phyloP scores from a whole-genome alignment of 2,888 invertebrate species.

The Nezara viridula region DNA sequence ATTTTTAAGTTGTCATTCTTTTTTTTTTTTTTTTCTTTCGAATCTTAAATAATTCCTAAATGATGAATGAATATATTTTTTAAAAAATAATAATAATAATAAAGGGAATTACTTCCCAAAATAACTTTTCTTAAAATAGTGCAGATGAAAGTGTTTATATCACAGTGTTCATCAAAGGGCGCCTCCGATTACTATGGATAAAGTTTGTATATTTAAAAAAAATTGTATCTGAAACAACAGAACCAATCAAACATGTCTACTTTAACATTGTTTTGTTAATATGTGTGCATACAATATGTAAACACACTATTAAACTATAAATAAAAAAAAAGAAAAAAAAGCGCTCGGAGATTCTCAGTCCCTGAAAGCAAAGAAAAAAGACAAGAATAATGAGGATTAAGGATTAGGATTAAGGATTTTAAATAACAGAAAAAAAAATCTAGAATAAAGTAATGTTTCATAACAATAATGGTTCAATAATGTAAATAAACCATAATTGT shows the following conservation, averaged over 20 bases:
- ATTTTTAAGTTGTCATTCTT: conserved; percentile 56
- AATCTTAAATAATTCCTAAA: conserved; percentile 53
- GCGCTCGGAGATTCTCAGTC: conserved; percentile 54
- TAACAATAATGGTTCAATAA: conserved; percentile 37
- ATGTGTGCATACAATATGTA: conserved; percentile 8
- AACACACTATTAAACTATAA: conserved; percentile 43
- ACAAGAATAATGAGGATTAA: conserved; percentile 45
- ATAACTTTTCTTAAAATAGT: conserved; percentile 48
- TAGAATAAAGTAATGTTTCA: conserved; percentile 28
- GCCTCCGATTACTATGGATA: conserved; percentile 51
- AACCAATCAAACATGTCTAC: conserved; percentile 60
- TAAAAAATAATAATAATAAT: conserved; percentile 53
- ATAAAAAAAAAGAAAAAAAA: conserved; percentile 36
- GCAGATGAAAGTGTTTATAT: conserved; percentile 17
- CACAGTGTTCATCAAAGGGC: conserved; percentile 47
- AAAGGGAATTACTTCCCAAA: conserved; percentile 51
- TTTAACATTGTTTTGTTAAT: conserved; percentile 50
- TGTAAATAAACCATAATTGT: conserved; percentile 36
- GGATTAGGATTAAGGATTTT: conserved; percentile 47
- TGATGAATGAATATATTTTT: conserved; percentile 37
- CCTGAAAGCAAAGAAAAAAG: conserved; percentile 63
- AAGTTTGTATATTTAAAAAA: conserved; percentile 58
- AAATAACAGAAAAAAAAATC: conserved; percentile 39
- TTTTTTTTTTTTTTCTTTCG: conserved; percentile 58
- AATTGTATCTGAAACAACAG: conserved; percentile 63